Evolutionary conservation across 2,888 invertebrate genomes (phyloP).

Genomic region (Lasioglossum zephyrum): DNA sequence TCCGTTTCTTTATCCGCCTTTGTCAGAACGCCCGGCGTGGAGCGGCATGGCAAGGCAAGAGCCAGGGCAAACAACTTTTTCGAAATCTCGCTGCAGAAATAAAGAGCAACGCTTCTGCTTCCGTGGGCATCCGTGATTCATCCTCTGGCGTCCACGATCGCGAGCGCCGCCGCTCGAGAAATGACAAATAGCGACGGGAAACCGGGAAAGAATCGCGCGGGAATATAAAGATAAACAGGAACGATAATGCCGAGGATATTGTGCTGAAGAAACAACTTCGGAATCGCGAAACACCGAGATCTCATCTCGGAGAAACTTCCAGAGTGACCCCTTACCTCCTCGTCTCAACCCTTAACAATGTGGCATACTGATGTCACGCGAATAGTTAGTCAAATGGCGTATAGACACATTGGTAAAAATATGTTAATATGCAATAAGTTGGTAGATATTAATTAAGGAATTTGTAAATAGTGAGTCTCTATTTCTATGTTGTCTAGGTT

Average conservation of each 20-base stretch:
- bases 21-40: constrained; percentile 65
- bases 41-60: constrained; percentile 41
- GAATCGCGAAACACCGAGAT: neutral
- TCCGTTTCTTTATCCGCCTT: constrained; percentile 64
- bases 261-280: constrained; percentile 7
- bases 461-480: neutral
- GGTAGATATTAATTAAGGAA: neutral
- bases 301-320: neutral
- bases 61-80: constrained; percentile 83
- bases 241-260: constrained; percentile 10
- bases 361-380: neutral
- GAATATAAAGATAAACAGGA: constrained; percentile 8
- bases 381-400: neutral
- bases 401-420: neutral
- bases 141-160: constrained; percentile 23
- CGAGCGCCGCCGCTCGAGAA: neutral
- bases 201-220: neutral
- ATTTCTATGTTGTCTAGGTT: neutral
- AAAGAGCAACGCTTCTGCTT: constrained; percentile 25
- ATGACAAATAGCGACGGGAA: constrained; percentile 4
- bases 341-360: neutral
- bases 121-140: constrained; percentile 26
- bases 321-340: neutral
- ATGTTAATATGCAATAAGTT: neutral
- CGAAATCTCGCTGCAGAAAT: constrained; percentile 75